Conservation (phyloP, 2,888 invertebrate species). For the Pseudanteris insignis region DNA sequence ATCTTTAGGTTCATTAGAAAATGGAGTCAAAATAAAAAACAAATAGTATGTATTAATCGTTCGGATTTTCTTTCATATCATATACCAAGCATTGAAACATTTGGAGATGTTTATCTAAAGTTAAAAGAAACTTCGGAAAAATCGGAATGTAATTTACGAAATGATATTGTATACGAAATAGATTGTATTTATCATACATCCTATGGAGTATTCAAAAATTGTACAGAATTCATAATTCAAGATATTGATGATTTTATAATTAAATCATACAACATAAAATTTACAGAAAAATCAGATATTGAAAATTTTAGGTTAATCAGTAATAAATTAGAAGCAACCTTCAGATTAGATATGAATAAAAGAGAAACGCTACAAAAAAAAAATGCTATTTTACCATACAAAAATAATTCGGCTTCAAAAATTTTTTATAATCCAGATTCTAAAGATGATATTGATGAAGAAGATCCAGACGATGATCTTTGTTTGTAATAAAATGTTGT, state of each 20-base stretch:
- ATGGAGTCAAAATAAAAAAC: conserved; percentile 50
- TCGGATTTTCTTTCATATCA: conserved; percentile 52
- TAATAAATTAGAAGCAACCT: conserved; percentile 48
- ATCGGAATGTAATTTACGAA: conserved; percentile 32
- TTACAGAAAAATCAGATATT: background rate
- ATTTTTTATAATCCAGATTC: conserved; percentile 82
- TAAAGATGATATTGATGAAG: conserved; percentile 84
- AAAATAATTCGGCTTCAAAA: conserved; percentile 59
- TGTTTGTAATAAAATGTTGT: conserved; percentile 71
- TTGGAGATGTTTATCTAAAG: conserved; percentile 57
- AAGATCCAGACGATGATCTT: conserved; percentile 88
- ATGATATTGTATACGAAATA: conserved; percentile 49
- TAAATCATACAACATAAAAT: conserved; percentile 45
- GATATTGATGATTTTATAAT: conserved; percentile 51
- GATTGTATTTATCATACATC: conserved; percentile 52
- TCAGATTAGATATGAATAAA: conserved; percentile 59
- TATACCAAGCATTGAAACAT: conserved; percentile 56
- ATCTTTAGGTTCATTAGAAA: conserved; percentile 55
- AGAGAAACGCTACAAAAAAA: conserved; percentile 59
- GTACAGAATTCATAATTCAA: conserved; percentile 53
- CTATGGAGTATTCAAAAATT: conserved; percentile 52
- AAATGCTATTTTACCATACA: conserved; percentile 59
- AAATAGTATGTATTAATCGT: conserved; percentile 58
- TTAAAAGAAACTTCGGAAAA: conserved; percentile 43
- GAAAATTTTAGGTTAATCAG: conserved; percentile 28